Conservation (phyloP, 2,113 vertebrate genomes). For the Tachysurus fulvidraco region DNA sequence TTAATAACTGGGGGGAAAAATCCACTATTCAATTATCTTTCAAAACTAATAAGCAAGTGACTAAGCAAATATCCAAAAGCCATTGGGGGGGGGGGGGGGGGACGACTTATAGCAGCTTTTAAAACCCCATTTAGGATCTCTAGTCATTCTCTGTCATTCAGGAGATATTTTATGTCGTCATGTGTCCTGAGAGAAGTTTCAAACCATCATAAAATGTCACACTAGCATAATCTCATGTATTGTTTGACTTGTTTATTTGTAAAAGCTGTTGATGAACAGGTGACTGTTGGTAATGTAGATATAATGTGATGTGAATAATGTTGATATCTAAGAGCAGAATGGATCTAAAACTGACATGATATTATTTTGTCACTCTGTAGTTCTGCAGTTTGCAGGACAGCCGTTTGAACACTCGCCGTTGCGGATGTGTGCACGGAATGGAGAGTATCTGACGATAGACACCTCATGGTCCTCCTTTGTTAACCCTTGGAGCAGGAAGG, state of each 20-base stretch:
- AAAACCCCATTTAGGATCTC: not conserved
- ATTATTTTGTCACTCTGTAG: slow-evolving; percentile 59
- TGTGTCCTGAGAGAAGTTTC: too few species aligned
- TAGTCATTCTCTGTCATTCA: not conserved
- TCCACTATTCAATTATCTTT: not conserved
- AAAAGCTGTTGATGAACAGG: not conserved
- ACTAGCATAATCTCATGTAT: not conserved
- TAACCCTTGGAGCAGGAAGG: slow-evolving; percentile 91
- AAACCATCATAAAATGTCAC: not conserved
- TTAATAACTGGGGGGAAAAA: not conserved
- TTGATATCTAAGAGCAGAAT: not conserved
- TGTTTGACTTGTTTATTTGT: not conserved
- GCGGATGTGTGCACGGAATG: slow-evolving; percentile 84
- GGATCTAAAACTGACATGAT: not conserved
- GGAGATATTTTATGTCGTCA: not conserved
- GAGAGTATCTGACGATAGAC: slow-evolving; percentile 89
- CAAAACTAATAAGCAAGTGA: not conserved
- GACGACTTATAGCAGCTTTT: not conserved
- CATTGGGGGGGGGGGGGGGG: too few species aligned
- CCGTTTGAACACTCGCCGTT: slow-evolving; percentile 84
- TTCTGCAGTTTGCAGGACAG: slow-evolving; percentile 86
- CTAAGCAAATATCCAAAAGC: not conserved
- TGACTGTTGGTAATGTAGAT: not conserved
- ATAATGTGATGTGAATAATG: not conserved
- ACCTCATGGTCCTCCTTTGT: slow-evolving; percentile 93